Conservation (phyloP, 2,113 vertebrate species). For the Callorhinus ursinus region DNA sequence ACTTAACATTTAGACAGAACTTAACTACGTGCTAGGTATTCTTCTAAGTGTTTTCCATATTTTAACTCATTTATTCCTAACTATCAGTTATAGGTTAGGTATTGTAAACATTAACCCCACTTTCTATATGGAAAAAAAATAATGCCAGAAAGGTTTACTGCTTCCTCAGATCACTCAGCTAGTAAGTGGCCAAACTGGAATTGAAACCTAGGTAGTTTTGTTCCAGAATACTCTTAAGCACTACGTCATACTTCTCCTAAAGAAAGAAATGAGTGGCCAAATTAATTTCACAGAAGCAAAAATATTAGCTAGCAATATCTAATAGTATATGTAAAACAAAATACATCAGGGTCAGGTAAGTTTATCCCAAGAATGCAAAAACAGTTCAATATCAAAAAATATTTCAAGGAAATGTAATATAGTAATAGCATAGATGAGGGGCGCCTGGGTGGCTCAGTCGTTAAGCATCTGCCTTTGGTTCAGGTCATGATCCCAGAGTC, state of each 20-base stretch:
- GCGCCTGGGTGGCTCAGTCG: too few species aligned
- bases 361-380: neutral
- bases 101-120: neutral
- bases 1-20: neutral
- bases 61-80: conserved; percentile 39
- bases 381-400: neutral
- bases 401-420: neutral
- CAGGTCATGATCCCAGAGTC: too few species aligned
- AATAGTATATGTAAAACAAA: neutral
- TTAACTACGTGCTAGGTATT: neutral
- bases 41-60: neutral
- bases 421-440: neutral
- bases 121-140: conserved; percentile 6
- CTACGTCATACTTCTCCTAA: neutral
- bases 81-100: neutral
- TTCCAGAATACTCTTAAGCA: neutral
- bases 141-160: neutral
- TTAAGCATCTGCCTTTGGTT: too few species aligned
- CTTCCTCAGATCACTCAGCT: neutral
- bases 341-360: neutral
- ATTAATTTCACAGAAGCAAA: neutral
- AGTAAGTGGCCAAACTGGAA: neutral
- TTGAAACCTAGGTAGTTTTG: neutral
- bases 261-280: neutral
- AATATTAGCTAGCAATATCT: neutral